These are phyloP conservation scores for Diphyllodes magnificus DNA, from an alignment of 2,113 vertebrate genomes.

Conservation along the genomic window DNA sequence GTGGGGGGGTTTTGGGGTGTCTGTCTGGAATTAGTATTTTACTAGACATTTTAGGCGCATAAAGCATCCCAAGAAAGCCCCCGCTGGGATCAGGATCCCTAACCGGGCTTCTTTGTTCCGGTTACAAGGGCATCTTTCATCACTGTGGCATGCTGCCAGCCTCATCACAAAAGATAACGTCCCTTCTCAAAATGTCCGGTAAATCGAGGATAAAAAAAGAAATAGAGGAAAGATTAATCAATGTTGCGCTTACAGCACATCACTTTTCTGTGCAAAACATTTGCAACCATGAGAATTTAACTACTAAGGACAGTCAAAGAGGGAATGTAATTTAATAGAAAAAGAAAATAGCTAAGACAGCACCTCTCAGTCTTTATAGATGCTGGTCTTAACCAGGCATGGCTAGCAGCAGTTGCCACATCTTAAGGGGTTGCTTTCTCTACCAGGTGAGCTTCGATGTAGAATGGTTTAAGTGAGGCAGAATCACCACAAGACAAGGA, in stretches of 20 bases:
- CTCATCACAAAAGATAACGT: background rate
- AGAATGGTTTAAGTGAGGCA: background rate
- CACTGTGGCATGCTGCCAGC: background rate
- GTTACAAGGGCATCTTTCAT: background rate
- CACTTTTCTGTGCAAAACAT: background rate
- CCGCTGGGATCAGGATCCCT: background rate
- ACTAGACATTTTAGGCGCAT: background rate
- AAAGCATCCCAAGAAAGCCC: background rate
- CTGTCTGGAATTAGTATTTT: background rate
- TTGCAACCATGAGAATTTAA: background rate
- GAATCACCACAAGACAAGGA: rapidly evolving
- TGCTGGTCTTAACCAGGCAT: background rate
- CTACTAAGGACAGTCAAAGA: background rate
- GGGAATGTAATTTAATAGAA: background rate
- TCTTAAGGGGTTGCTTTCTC: background rate
- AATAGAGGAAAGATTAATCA: background rate
- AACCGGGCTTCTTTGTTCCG: background rate
- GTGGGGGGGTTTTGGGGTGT: background rate
- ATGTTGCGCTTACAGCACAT: background rate
- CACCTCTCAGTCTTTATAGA: background rate
- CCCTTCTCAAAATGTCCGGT: background rate
- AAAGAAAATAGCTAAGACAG: background rate
- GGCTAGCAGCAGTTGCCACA: background rate
- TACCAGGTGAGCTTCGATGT: background rate
- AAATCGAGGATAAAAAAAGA: background rate